phyloP scores from a whole-genome alignment of 2,113 vertebrate genomes.

The Amia ocellicauda region DNA sequence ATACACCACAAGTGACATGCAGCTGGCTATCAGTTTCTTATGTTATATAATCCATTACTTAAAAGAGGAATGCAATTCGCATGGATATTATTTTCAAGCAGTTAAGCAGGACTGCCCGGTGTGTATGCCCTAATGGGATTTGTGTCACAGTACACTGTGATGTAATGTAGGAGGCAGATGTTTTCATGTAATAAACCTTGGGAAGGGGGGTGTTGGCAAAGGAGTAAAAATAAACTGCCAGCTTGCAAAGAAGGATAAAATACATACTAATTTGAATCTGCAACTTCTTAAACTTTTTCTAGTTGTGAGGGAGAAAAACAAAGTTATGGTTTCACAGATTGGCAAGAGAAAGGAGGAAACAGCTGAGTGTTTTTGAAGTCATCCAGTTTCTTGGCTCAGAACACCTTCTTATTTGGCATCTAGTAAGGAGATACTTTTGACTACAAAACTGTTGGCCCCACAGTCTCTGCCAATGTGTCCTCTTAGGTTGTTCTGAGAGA shows the following conservation, averaged over 20 bases:
- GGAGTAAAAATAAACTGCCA: neutral
- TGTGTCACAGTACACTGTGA: neutral
- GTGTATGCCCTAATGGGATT: neutral
- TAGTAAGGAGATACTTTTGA: constrained; percentile 50
- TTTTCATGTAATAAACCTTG: neutral
- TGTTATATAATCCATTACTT: constrained; percentile 12
- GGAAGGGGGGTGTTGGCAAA: neutral
- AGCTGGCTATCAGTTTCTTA: constrained; percentile 1
- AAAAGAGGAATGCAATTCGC: constrained; percentile 12
- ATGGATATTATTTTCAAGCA: constrained; percentile 10
- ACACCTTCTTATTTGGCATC: constrained; percentile 57
- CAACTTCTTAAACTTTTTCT: neutral
- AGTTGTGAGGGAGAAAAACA: constrained; percentile 32
- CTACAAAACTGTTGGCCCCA: neutral
- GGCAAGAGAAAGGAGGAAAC: constrained; percentile 54
- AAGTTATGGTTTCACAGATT: constrained; percentile 35
- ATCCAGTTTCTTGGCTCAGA: constrained; percentile 46
- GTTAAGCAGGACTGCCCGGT: neutral
- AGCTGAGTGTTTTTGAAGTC: constrained; percentile 61
- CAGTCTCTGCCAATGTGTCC: constrained; percentile 12
- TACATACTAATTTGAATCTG: neutral
- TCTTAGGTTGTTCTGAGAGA: constrained; percentile 45
- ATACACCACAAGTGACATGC: neutral
- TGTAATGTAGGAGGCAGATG: neutral
- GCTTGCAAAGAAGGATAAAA: neutral